Conservation (phyloP, 2,797 vertebrate species). For the Zenarchopterus dispar region DNA sequence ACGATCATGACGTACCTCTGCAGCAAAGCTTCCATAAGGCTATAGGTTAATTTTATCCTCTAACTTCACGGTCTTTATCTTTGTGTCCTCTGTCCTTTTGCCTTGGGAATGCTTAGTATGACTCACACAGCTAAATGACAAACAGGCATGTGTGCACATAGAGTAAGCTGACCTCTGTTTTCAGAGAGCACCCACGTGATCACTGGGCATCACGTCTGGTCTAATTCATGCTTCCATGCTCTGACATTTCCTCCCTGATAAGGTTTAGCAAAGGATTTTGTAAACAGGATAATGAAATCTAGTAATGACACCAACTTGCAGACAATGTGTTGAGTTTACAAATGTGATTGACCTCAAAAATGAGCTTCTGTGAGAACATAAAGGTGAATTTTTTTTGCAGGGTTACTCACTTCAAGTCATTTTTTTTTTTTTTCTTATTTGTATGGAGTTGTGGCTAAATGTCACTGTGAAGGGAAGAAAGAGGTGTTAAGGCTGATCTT, state of each 20-base stretch:
- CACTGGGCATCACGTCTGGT: slow-evolving; percentile 9
- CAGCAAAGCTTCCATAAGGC: slow-evolving; percentile 3
- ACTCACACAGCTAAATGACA: slow-evolving; percentile 10
- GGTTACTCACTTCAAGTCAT: background rate
- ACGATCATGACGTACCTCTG: slow-evolving; percentile 1
- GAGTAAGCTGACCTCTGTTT: slow-evolving; percentile 26
- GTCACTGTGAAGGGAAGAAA: background rate
- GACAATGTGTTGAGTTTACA: slow-evolving; percentile 6
- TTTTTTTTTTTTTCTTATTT: slow-evolving; percentile 4
- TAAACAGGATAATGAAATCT: slow-evolving; percentile 25
- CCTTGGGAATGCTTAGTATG: background rate
- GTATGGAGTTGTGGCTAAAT: slow-evolving; percentile 20
- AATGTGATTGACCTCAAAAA: slow-evolving; percentile 29
- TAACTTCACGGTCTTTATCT: slow-evolving; percentile 9
- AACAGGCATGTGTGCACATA: slow-evolving; percentile 13
- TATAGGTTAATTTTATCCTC: slow-evolving; percentile 12
- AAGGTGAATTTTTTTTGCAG: background rate
- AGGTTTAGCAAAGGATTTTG: background rate
- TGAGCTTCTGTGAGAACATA: background rate
- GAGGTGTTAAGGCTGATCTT: background rate
- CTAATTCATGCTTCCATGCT: slow-evolving; percentile 8
- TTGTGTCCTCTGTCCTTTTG: slow-evolving; percentile 13
- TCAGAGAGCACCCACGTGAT: slow-evolving; percentile 1
- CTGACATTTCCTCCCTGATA: slow-evolving; percentile 22
- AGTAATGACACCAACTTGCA: too few relatives aligned